These are phyloP conservation scores for Hemicentrotus pulcherrimus DNA, from an alignment of 35 echinoderm and acorn worm species.

Conservation along the genomic window DNA sequence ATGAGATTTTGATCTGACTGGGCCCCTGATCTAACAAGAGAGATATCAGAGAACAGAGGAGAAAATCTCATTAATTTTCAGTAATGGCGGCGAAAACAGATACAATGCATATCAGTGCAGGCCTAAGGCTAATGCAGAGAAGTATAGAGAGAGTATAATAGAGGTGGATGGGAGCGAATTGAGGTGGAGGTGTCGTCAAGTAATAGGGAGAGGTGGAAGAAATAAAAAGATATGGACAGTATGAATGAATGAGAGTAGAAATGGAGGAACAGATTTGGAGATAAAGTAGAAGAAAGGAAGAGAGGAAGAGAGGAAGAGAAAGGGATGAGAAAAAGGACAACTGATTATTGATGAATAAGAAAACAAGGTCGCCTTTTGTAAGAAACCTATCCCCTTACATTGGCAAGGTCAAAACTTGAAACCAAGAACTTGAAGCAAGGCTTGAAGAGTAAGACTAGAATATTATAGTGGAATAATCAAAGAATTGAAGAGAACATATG, in stretches of 20 bases:
- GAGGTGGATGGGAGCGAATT: neutral
- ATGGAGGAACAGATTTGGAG: neutral
- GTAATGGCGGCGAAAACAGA: slow-evolving; percentile 72
- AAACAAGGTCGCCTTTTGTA: neutral
- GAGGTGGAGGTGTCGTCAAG: neutral
- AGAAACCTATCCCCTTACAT: neutral
- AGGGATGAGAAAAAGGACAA: slow-evolving; percentile 1
- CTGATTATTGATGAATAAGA: neutral
- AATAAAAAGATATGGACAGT: neutral
- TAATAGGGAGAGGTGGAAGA: neutral
- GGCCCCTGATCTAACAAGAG: slow-evolving; percentile 13
- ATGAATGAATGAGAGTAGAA: neutral
- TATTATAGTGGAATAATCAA: no score
- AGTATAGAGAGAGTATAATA: neutral
- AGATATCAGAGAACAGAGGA: slow-evolving; percentile 30
- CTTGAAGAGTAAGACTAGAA: no score
- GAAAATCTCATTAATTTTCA: slow-evolving; percentile 78
- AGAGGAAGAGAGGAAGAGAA: neutral
- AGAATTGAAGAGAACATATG: no score
- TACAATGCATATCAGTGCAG: slow-evolving; percentile 63
- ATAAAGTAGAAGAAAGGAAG: neutral
- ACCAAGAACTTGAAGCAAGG: neutral
- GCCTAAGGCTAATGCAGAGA: slow-evolving; percentile 22
- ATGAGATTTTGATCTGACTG: slow-evolving; percentile 51
- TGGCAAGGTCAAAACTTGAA: no score